Conservation (phyloP, 1,140 invertebrate genomes). For the Archivesica marissinica region DNA sequence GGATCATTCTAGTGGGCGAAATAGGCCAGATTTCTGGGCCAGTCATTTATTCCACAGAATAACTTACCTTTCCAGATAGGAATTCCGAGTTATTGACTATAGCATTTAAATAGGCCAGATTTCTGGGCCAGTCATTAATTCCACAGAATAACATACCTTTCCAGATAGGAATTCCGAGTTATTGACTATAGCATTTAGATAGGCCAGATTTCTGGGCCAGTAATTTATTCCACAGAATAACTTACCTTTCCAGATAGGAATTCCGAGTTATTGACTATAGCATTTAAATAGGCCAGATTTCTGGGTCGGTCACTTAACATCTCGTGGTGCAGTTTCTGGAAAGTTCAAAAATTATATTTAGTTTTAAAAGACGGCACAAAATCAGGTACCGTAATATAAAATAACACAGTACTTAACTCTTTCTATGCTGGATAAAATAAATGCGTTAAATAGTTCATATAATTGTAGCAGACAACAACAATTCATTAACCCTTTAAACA, state of each 20-base stretch:
- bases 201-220: slow-evolving; percentile 54
- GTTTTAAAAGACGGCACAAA: too few relatives aligned
- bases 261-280: slow-evolving; percentile 28
- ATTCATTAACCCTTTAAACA: too few relatives aligned
- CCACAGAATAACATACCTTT: slow-evolving; percentile 59
- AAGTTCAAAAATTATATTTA: slow-evolving; percentile 1
- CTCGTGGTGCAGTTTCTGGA: slow-evolving; percentile 70
- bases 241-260: slow-evolving; percentile 46
- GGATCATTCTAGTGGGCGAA: too few relatives aligned
- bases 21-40: too few relatives aligned
- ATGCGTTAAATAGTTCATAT: too few relatives aligned
- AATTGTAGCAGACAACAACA: too few relatives aligned
- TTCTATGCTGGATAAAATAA: too few relatives aligned
- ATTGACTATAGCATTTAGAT: slow-evolving; percentile 41
- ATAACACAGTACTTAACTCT: too few relatives aligned
- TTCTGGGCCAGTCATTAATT: slow-evolving; percentile 58
- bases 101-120: slow-evolving; percentile 51
- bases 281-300: slow-evolving; percentile 55
- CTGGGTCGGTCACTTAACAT: slow-evolving; percentile 61
- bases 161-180: slow-evolving; percentile 15
- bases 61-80: slow-evolving; percentile 52
- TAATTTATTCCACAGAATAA: too few relatives aligned
- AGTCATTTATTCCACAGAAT: too few relatives aligned
- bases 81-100: slow-evolving; percentile 22
- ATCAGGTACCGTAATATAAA: too few relatives aligned